Evolutionary conservation across 2,888 invertebrate genomes (phyloP).

Genomic region (Drosophila austrosaltans): DNA sequence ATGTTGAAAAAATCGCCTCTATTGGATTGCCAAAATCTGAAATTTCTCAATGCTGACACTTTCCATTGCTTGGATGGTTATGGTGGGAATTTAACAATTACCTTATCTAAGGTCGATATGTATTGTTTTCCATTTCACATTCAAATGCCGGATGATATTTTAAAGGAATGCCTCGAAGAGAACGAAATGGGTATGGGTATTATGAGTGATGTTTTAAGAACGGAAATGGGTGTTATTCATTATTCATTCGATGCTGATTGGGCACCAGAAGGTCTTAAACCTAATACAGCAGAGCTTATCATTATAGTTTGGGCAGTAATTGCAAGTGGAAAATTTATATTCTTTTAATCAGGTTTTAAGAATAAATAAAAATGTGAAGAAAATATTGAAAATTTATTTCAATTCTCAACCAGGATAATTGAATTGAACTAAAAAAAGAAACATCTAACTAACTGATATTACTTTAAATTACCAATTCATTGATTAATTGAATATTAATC

Average conservation of each 20-base stretch:
- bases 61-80: slow-evolving; percentile 40
- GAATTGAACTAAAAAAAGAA: no score
- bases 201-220: background rate
- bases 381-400: background rate
- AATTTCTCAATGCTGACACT: slow-evolving; percentile 22
- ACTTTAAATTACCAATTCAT: no score
- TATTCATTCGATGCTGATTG: background rate
- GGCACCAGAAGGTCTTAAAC: background rate
- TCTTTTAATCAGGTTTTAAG: background rate
- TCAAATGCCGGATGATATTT: slow-evolving; percentile 12
- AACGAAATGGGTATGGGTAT: background rate
- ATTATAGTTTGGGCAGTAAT: background rate
- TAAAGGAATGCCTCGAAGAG: slow-evolving; percentile 6
- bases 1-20: slow-evolving; percentile 50
- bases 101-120: slow-evolving; percentile 26
- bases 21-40: slow-evolving; percentile 44
- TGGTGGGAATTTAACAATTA: slow-evolving; percentile 15
- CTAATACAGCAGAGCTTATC: background rate
- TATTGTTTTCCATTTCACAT: slow-evolving; percentile 20
- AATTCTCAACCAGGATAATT: no score
- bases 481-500: no score
- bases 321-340: background rate
- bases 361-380: background rate
- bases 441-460: no score
- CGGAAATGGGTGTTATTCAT: background rate